Conservation (phyloP, 2,113 vertebrate species). For the Elephantulus edwardii region DNA sequence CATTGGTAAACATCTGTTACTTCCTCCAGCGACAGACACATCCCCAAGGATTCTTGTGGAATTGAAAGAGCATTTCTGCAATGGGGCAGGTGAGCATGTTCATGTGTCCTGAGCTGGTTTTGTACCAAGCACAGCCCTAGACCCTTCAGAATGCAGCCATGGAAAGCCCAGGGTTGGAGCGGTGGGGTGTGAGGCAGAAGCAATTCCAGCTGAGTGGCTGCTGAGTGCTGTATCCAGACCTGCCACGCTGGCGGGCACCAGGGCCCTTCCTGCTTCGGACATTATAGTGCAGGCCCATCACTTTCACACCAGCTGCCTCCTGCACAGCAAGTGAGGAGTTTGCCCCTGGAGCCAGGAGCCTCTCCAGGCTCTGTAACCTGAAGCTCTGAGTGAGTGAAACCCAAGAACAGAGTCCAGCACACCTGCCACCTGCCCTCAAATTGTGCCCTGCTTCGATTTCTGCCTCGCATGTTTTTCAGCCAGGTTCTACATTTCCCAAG, state of each 20-base stretch:
- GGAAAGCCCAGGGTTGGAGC: neutral
- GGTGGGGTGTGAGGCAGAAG: constrained; percentile 33
- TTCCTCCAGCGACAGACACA: neutral
- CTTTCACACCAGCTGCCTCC: constrained; percentile 49
- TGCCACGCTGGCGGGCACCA: constrained; percentile 23
- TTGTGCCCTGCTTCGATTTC: constrained; percentile 35
- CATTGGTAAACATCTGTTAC: neutral
- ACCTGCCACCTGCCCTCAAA: constrained; percentile 33
- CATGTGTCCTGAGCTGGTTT: neutral
- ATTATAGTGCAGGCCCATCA: constrained; percentile 30
- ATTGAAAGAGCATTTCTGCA: neutral
- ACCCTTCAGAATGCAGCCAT: neutral
- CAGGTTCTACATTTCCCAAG: neutral
- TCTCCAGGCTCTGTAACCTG: constrained; percentile 59
- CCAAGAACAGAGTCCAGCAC: neutral
- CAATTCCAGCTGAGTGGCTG: constrained; percentile 43
- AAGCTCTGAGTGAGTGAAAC: constrained; percentile 54
- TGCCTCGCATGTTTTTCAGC: neutral
- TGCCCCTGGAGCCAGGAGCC: constrained; percentile 39
- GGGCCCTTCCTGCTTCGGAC: constrained; percentile 56
- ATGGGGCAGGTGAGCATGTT: neutral
- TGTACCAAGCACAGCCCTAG: neutral
- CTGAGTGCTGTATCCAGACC: constrained; percentile 38
- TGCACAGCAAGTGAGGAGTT: constrained; percentile 59
- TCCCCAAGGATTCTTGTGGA: neutral